These are phyloP conservation scores for Thaumatotibia leucotreta DNA, from an alignment of 1,140 invertebrate species.

Conservation along the genomic window DNA sequence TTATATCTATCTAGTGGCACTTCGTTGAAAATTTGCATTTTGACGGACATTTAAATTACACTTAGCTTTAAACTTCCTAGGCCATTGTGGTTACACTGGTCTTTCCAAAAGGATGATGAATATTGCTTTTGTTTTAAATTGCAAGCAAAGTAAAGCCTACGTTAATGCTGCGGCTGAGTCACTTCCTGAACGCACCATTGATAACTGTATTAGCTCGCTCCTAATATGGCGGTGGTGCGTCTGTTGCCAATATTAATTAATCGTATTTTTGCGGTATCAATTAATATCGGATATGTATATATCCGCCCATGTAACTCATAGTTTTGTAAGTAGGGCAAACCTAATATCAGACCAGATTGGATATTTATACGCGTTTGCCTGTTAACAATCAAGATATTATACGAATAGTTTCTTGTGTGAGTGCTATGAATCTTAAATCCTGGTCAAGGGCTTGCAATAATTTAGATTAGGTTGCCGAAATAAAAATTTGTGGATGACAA, in stretches of 20 bases:
- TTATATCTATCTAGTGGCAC: too few species aligned
- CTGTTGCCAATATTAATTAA: not conserved
- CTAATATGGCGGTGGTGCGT: not conserved
- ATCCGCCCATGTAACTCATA: not conserved
- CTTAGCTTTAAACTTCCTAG: too few species aligned
- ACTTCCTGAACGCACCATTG: not conserved
- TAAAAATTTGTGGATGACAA: too few species aligned
- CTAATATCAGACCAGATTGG: too few species aligned
- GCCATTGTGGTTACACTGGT: not conserved
- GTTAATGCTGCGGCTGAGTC: not conserved
- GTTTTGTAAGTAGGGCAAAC: too few species aligned
- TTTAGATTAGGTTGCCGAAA: too few species aligned
- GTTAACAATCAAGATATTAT: too few species aligned
- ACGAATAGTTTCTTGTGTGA: too few species aligned
- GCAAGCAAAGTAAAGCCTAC: not conserved
- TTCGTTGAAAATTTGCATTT: too few species aligned
- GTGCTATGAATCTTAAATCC: too few species aligned
- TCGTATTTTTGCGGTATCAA: not conserved
- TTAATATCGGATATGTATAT: not conserved
- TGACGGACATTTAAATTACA: not conserved
- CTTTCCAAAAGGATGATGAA: not conserved
- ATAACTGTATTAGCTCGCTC: not conserved
- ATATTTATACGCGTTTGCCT: too few species aligned
- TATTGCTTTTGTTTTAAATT: not conserved
- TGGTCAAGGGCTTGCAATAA: too few species aligned